Evolutionary conservation across 2,888 invertebrate genomes (phyloP).

Genomic region (Podotricha telesiphe): DNA sequence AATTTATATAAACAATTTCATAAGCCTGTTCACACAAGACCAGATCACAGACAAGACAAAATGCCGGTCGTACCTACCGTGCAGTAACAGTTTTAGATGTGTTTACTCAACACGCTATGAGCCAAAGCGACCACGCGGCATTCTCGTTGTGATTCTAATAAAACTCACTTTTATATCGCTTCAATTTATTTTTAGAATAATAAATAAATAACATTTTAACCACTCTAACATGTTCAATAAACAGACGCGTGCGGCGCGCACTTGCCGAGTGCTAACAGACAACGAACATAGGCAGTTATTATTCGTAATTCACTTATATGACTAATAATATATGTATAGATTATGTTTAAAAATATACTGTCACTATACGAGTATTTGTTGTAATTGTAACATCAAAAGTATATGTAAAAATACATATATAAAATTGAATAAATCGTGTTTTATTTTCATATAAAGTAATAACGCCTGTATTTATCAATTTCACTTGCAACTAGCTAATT

Average conservation of each 20-base stretch:
- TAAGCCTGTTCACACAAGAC: too few species aligned
- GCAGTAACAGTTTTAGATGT: slow-evolving; percentile 10
- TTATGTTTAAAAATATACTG: slow-evolving; percentile 15
- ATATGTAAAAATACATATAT: slow-evolving; percentile 20
- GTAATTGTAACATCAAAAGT: slow-evolving; percentile 11
- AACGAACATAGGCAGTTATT: slow-evolving; percentile 30
- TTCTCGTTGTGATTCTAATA: slow-evolving; percentile 17
- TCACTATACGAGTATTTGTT: slow-evolving; percentile 3
- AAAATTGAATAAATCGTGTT: not conserved
- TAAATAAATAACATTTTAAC: slow-evolving; percentile 64
- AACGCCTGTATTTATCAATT: not conserved
- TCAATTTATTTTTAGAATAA: slow-evolving; percentile 49
- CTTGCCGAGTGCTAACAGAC: slow-evolving; percentile 40
- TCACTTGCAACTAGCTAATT: not conserved
- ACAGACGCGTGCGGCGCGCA: slow-evolving; percentile 52
- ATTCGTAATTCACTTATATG: slow-evolving; percentile 3
- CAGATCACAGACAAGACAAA: not conserved
- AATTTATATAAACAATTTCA: too few species aligned
- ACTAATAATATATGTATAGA: not conserved
- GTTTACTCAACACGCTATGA: slow-evolving; percentile 6
- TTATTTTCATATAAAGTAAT: not conserved
- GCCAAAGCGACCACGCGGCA: not conserved
- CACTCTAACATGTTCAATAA: slow-evolving; percentile 56
- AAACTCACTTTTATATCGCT: slow-evolving; percentile 41
- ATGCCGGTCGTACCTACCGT: too few species aligned